Base-by-base conservation (phyloP, 2,888 invertebrate species). In the Mesorhabditis belari region DNA sequence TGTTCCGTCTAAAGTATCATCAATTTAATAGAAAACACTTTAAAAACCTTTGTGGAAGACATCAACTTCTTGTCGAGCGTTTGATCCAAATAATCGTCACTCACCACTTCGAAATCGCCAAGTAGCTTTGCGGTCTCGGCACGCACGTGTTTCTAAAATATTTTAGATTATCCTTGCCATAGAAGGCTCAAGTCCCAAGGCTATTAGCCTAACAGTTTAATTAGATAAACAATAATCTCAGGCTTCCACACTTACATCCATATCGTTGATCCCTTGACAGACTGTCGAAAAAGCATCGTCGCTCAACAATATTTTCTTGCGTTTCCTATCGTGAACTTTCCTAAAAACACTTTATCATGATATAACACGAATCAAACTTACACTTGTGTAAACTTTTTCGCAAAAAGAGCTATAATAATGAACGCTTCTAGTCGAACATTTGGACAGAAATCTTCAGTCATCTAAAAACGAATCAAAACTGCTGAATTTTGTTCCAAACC, bases 11-110 rank as follows among this genome's bases (percentile, higher is more conserved):
- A n/a, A 1, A n/a, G 51, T 6, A 50, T 9, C 35, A 50, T 6
- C 12, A 19, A 21, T 21, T 23, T 17, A n/a, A 35, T 6, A 35
- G 44, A 35, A 17, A 9, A 35, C 50, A 55, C 56, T 49, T 12
- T 61, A 54, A 82, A 79, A 82, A 90, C 90, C 85, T 90, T 88
- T 88, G 93, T 89, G 80, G 92, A 90, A 57, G 91, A 91, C 92
- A 94, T 93, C 25, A 94, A 86, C 81, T 96, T 96, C 83, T 98
- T 98, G 81, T 98, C 96, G 35, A 98, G 84, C 0, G 96, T 96
- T 84, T 98, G 96, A 80, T 92, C 88, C 58, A 98, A 85, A 83
- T 93, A 94, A 64, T 89, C 87, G 54, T 89, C 87, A 60, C 92
- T 90, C 4, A 98, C 95, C 57, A 87, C 87, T 55, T 88, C 87